Base-by-base conservation (phyloP, 92 coral and sea anemone species). In the Bergia sp. region DNA sequence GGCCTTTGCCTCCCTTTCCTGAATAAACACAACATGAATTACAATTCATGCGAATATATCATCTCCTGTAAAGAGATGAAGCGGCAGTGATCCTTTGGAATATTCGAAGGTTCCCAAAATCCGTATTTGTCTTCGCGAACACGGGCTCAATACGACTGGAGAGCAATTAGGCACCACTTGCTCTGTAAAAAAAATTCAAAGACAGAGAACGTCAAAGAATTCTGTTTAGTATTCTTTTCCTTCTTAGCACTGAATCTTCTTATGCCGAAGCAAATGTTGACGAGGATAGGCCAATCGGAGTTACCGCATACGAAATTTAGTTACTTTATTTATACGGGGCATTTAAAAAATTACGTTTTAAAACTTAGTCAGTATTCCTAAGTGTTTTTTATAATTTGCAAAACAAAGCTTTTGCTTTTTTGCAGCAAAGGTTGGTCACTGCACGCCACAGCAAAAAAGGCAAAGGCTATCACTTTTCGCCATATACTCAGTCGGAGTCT, bases 121-220 rank as follows among this genome's bases (percentile, higher is more conserved):
- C 7, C 87, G 78, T 84, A 15, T 65, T 72, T 47, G 79, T 71
- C 87, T 84, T 36, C 87, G 79, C 45, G 66, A 53, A 72, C 45
- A 72, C 23, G 87, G 79, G n/a, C 38, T 84, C 77, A 53, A 29
- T 18, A 71, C n/a, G 39, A 16, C 36, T 37, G 87, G 87, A 45
- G 87, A 84, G 87, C 79, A 84, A 69, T 39, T 84, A 13, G 87
- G 87, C 66, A 84, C 87, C 79, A 84, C 87, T 71, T 84, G 87
- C 79, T 84, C 87, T 29, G 83, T 2, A 49, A 55, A 79, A 21
- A 37, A 79, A 49, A 23, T 5, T 61, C 29, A 18, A 20, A 61
- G 29, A 13, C 69, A 61, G 69, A 61, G 7, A 61, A 61, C 69
- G 8, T 61, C 69, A 61, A 13, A 61, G 69, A 8, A 8, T 47